Conservation (phyloP, 2,797 vertebrate species). For the Tragopan temminckii region DNA sequence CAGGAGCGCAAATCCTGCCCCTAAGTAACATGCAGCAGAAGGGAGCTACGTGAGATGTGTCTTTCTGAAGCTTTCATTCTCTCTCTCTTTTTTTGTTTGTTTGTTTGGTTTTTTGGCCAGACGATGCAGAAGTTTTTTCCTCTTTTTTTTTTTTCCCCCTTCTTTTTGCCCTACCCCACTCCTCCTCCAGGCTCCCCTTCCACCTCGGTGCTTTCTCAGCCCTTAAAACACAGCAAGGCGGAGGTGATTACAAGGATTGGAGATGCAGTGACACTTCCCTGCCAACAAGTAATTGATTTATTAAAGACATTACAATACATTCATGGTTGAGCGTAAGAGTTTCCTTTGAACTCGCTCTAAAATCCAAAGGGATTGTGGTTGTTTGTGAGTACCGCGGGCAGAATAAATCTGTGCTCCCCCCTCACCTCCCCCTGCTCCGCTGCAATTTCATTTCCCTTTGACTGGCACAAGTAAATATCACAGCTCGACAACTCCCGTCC, state of each 20-base stretch:
- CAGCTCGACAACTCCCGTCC: conserved; percentile 74
- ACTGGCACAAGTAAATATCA: conserved; percentile 80
- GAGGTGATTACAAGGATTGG: conserved; percentile 82
- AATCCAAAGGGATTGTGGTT: conserved; percentile 76
- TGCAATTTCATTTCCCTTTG: conserved; percentile 74
- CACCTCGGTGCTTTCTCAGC: conserved; percentile 42
- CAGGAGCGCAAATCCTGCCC: background rate
- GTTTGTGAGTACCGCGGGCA: conserved; percentile 70
- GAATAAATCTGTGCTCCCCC: conserved; percentile 51
- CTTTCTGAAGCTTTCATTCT: background rate
- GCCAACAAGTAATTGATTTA: conserved; percentile 86
- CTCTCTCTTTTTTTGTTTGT: background rate
- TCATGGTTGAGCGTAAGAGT: conserved; percentile 77
- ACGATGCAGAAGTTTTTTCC: background rate
- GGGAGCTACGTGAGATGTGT: background rate
- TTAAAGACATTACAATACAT: conserved; percentile 82
- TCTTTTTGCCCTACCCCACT: rapidly evolving
- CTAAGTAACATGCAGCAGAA: background rate
- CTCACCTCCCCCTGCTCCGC: background rate
- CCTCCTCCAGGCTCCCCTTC: background rate
- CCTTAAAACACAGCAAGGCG: conserved; percentile 73
- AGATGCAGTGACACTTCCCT: conserved; percentile 81
- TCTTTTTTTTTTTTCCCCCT: no score
- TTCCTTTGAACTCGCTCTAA: conserved; percentile 78
- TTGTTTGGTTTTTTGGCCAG: background rate